These are phyloP conservation scores for Umimayanthus chanpuru DNA, from an alignment of 92 coral and sea anemone genomes.

Conservation along the genomic window DNA sequence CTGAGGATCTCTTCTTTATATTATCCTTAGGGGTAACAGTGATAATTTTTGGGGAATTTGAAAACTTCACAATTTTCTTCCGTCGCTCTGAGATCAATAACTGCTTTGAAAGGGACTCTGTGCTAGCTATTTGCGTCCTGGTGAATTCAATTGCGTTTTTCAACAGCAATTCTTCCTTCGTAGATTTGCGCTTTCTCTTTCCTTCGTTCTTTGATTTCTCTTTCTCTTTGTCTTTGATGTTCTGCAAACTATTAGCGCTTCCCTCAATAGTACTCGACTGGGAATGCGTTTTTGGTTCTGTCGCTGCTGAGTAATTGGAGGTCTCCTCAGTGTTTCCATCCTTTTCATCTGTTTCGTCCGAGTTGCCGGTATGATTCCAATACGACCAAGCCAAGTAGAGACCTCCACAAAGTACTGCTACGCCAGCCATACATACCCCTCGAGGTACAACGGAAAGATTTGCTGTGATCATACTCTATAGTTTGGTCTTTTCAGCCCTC, in stretches of 20 bases:
- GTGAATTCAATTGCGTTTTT: conserved; percentile 32
- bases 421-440: conserved; percentile 34
- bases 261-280: not conserved
- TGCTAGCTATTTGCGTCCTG: conserved; percentile 34
- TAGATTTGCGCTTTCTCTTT: not conserved
- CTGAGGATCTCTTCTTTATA: not conserved
- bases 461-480: not conserved
- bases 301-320: not conserved
- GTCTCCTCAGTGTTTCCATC: not conserved
- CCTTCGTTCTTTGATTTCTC: not conserved
- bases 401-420: conserved; percentile 36
- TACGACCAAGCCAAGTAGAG: conserved; percentile 34
- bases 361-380: not conserved
- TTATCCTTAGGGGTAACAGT: not conserved
- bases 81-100: conserved; percentile 20
- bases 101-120: conserved; percentile 33
- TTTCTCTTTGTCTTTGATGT: not conserved
- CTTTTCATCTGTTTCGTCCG: conserved; percentile 2
- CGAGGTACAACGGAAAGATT: conserved; percentile 2
- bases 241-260: not conserved
- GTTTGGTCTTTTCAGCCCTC: not conserved
- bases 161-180: conserved; percentile 19
- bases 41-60: not conserved
- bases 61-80: conserved; percentile 11
- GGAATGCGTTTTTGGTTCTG: not conserved